These are phyloP conservation scores for Gisinianus flammeolus DNA, from an alignment of 2,888 invertebrate genomes.

Conservation along the genomic window DNA sequence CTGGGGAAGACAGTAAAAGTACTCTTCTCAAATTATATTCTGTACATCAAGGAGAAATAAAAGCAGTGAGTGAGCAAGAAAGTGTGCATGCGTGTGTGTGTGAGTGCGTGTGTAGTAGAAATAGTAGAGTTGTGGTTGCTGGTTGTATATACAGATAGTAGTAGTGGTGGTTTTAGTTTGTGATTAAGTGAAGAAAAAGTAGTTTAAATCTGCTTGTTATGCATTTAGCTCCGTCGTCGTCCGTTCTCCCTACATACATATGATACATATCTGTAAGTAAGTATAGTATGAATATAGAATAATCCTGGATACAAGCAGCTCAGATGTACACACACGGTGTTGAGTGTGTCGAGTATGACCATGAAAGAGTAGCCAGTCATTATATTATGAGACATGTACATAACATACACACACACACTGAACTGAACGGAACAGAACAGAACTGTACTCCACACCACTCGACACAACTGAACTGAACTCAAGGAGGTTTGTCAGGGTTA, in stretches of 20 bases:
- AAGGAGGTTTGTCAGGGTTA: constrained; percentile 22
- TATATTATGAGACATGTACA: constrained; percentile 3
- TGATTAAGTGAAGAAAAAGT: constrained; percentile 27
- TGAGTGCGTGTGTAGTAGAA: background rate
- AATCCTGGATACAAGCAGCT: too few relatives aligned
- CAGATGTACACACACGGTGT: too few relatives aligned
- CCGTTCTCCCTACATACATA: too few relatives aligned
- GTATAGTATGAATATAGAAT: too few relatives aligned
- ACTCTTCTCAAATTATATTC: background rate
- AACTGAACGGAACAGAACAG: background rate
- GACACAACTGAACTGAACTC: background rate
- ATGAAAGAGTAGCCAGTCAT: constrained; percentile 7
- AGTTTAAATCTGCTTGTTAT: constrained; percentile 7
- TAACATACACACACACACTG: background rate
- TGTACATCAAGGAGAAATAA: background rate
- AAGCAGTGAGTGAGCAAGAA: background rate
- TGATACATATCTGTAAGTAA: too few relatives aligned
- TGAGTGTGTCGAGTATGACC: too few relatives aligned
- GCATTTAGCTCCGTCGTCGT: too few relatives aligned
- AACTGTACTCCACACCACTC: background rate
- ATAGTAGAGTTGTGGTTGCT: background rate
- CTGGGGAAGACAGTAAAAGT: background rate
- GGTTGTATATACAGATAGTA: background rate
- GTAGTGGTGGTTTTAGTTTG: constrained; percentile 7
- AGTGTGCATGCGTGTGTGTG: background rate